phyloP scores from a whole-genome alignment of 53 echinoderm and acorn worm species.

The Luidia sarsii region DNA sequence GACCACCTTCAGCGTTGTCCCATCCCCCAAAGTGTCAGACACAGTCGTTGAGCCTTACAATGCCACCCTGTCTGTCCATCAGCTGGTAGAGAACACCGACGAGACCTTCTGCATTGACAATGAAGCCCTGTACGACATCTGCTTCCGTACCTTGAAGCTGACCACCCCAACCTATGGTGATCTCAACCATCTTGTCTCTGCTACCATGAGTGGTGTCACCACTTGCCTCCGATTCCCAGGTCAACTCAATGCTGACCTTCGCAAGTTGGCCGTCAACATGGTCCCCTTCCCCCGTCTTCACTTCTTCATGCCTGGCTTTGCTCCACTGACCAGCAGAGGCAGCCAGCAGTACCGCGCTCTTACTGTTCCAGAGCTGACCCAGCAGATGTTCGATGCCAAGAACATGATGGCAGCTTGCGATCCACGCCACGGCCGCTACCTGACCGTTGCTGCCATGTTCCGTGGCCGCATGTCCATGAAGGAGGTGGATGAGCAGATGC shows the following conservation, averaged over 20 bases:
- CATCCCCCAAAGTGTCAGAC: slow-evolving; percentile 98
- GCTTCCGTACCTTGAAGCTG: slow-evolving; percentile 98
- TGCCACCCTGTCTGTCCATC: slow-evolving; percentile 96
- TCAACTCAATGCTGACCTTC: slow-evolving; percentile 92
- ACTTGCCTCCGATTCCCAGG: slow-evolving; percentile 98
- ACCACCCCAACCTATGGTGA: slow-evolving; percentile 96
- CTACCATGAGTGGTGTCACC: slow-evolving; percentile 98
- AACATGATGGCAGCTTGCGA: slow-evolving; percentile 99
- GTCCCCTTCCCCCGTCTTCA: slow-evolving; percentile 83
- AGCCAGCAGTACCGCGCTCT: slow-evolving; percentile 96
- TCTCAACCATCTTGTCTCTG: slow-evolving; percentile 88
- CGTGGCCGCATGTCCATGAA: slow-evolving; percentile 99
- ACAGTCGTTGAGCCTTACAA: slow-evolving; percentile 99
- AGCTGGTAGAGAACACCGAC: slow-evolving; percentile 98
- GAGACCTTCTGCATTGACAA: slow-evolving; percentile 97
- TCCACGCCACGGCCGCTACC: slow-evolving; percentile 95
- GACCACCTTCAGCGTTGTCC: slow-evolving; percentile 93
- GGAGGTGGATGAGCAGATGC: slow-evolving; percentile 93
- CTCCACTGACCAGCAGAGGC: slow-evolving; percentile 96
- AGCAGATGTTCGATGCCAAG: slow-evolving; percentile 99
- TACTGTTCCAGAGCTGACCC: slow-evolving; percentile 96
- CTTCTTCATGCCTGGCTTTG: slow-evolving; percentile 98
- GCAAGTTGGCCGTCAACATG: slow-evolving; percentile 79
- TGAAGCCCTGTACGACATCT: slow-evolving; percentile 96
- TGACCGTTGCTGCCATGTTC: slow-evolving; percentile 95